Evolutionary conservation across 2,888 invertebrate genomes (phyloP), one percentile per base, ranked within the genome.

Genomic region (Ptilodon capucinus): DNA sequence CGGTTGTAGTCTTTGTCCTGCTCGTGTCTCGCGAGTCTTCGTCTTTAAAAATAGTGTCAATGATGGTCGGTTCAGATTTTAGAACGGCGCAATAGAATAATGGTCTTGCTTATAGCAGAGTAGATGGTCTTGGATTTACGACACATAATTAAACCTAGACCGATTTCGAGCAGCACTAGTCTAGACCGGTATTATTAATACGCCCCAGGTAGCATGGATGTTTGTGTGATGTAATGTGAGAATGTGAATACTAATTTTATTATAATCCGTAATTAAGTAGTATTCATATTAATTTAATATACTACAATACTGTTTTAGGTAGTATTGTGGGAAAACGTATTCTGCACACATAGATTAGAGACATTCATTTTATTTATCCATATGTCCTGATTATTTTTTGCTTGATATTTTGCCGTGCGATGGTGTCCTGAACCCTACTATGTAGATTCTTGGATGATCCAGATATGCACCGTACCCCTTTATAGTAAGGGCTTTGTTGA

Each of bases 401-500:
- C 74, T 73, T 69, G 53, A 63, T 71, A 64, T 47, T 64, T 74
- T 65, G 70, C 73, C 73, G 66, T 67, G 69, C 68, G 71, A 58
- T 67, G 55, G 48, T 53, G 54, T 48, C 62, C 59, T 51, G 48
- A 57, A 65, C 60, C 60, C 67, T 63, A 64, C 57, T 62, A 68
- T 60, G 61, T 73, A 73, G 76, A 79, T 72, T 74, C 70, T 85
- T 90, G 89, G 89, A 89, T 85, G 83, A 90, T 90, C 89, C 89
- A 90, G 90, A 89, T 89, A 84, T 86, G 84, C 85, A 81, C 81
- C 70, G 64, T 55, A 60, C 54, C 55, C 53, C 49, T 55, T 51
- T 47, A 53, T 14, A 13, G 19, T 18, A 19, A 17, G 4, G 13
- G n/a, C n/a, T 19, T 19, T 16, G 7, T 4, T 38, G 17, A 35